Base-by-base conservation (phyloP, 2,888 invertebrate genomes). In the Nomada ruficornis region DNA sequence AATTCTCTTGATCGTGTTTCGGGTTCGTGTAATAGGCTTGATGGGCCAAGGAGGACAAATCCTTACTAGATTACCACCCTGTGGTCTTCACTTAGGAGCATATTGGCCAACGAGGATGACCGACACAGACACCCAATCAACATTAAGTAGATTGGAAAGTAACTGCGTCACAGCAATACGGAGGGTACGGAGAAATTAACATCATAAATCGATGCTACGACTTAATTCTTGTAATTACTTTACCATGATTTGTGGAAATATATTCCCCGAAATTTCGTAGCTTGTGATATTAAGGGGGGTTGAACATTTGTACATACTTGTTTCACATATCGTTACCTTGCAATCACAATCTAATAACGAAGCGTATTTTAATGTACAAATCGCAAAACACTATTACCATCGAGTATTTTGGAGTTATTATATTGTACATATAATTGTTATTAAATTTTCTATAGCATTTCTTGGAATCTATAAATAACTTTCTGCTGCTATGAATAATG, bases 111-210 rank as follows among this genome's bases (percentile, higher is more conserved):
- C 29, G 47, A 59, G n/a, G 29, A 15, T 36, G 15, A 60, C 10
- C 5, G 70, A 29, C 59, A 60, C 29, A 60, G 47, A 29, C 47
- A 60, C 5, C 47, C 60, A 50, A 70, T 70, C 70, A 60, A 15
- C 47, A 70, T 29, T 60, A 70, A 59, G 29, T 50, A 70, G 20
- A 70, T 60, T 60, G 29, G 18, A 10, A 68, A 68, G 15, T 42
- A 42, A 68, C 18, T 42, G 10, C 11, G 23, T 26, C 15, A 20
- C 18, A 42, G 0, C 15, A 9, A 11, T 15, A 52, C 20, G 9
- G 2, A 42, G 10, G 5, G 1, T 42, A 42, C 36, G 2, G 15
- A 7, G 15, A 20, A 54, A 67, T n/a, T n/a, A 29, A 20, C 67
- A 3, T 36, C 9, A 20, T 5, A 20, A 36, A 54, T 54, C 36